A percentile compares a stretch with the other conserved stretches of the same genome.
These are phyloP conservation scores for Montipora foliosa DNA, from an alignment of 64 coral and sea anemone species.

Conservation along the genomic window DNA sequence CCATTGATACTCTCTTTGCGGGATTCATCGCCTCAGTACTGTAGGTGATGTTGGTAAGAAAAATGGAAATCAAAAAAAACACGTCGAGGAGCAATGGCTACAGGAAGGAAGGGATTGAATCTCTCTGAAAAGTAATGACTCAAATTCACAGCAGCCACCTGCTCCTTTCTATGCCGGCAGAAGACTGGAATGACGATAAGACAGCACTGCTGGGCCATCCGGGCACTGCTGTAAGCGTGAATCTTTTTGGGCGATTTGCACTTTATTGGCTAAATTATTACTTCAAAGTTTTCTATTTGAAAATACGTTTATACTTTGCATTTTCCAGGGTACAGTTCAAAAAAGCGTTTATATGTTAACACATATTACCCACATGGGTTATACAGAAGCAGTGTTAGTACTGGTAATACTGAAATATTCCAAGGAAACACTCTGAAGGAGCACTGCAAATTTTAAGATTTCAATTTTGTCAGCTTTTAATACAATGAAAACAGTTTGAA, in stretches of 20 bases:
- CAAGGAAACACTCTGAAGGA: not conserved
- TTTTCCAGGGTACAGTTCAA: conserved; percentile 28
- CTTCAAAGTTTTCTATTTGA: conserved; percentile 7
- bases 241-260: not conserved
- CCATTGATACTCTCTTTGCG: not conserved
- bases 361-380: conserved; percentile 43
- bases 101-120: conserved; percentile 42
- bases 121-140: not conserved
- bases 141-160: conserved; percentile 22
- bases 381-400: not conserved
- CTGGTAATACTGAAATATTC: not conserved
- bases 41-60: conserved; percentile 15
- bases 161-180: not conserved
- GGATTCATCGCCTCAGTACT: not conserved
- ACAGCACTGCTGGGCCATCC: not conserved
- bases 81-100: conserved; percentile 22
- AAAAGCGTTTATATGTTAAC: conserved; percentile 27
- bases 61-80: not conserved
- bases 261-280: not conserved
- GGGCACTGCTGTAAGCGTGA: not conserved
- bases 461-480: not conserved
- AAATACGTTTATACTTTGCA: not conserved
- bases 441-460: not conserved
- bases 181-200: not conserved
- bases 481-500: not conserved